Conservation (phyloP, 92 coral and sea anemone genomes). For the Scolanthus callimorphus region DNA sequence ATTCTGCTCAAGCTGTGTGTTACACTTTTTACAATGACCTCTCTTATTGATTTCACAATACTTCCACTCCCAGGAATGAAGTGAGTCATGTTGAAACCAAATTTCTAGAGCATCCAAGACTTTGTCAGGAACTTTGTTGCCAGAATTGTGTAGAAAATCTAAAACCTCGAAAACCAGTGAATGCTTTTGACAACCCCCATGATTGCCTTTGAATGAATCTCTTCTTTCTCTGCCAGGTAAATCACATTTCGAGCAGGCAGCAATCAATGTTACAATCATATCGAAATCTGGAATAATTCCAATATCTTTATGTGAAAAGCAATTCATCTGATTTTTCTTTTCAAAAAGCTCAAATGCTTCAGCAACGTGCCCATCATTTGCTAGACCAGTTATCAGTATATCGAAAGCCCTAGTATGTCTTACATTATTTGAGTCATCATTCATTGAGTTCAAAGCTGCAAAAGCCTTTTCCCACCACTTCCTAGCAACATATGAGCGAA, state of each 20-base stretch:
- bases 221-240: background rate
- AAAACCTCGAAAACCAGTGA: constrained; percentile 41
- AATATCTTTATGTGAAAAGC: constrained; percentile 35
- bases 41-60: constrained; percentile 30
- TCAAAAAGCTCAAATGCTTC: constrained; percentile 75
- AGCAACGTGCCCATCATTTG: constrained; percentile 42
- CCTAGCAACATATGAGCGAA: constrained; percentile 77
- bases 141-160: constrained; percentile 58
- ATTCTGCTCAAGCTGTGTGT: constrained; percentile 33
- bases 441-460: constrained; percentile 37
- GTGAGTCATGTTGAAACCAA: constrained; percentile 69
- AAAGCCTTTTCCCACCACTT: constrained; percentile 55
- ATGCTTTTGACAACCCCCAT: background rate
- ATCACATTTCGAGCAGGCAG: constrained; percentile 15
- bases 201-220: background rate
- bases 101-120: constrained; percentile 50
- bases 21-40: constrained; percentile 72
- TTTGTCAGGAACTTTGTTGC: constrained; percentile 43
- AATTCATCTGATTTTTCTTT: constrained; percentile 53
- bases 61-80: constrained; percentile 59
- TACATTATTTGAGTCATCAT: constrained; percentile 22
- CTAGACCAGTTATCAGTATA: constrained; percentile 62
- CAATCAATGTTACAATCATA: constrained; percentile 72
- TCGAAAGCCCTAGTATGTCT: constrained; percentile 75
- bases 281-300: constrained; percentile 41